Percentiles rank a stretch among this genome's conserved stretches.
Evolutionary conservation across 2,797 vertebrate genomes (phyloP).

Genomic region (Argentina silus): DNA sequence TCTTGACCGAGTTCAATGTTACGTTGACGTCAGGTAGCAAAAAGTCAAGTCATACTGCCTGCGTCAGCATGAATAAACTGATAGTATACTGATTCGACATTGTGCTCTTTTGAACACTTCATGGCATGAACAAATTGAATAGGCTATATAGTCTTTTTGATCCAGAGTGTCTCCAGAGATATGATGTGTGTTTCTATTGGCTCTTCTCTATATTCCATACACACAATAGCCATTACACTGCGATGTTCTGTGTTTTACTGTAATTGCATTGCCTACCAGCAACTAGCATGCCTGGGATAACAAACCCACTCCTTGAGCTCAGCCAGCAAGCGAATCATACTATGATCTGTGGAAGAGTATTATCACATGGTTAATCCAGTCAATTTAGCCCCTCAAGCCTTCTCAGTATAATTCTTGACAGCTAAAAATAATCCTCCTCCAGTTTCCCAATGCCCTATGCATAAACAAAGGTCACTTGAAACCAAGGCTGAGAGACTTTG

Average conservation of each 20-base stretch:
- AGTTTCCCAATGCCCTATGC: conserved; percentile 21
- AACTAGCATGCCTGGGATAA: background rate
- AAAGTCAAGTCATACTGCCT: background rate
- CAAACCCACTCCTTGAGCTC: background rate
- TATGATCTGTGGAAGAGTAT: conserved; percentile 35
- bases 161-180: background rate
- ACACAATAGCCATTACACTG: background rate
- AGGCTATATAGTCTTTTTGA: background rate
- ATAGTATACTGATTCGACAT: background rate
- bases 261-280: background rate
- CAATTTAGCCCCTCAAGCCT: conserved; percentile 44
- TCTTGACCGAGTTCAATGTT: no score
- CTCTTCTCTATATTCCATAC: background rate
- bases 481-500: conserved; percentile 23
- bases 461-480: conserved; percentile 28
- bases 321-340: conserved; percentile 14
- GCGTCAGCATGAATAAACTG: background rate
- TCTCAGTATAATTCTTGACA: conserved; percentile 49
- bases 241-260: background rate
- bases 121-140: background rate
- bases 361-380: conserved; percentile 53
- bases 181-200: background rate
- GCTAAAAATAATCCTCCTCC: conserved; percentile 44
- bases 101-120: background rate
- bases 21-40: no score